Evolutionary conservation across 2,888 invertebrate genomes (phyloP), one percentile per base, ranked within the genome.

Genomic region (Argyresthia albistria): DNA sequence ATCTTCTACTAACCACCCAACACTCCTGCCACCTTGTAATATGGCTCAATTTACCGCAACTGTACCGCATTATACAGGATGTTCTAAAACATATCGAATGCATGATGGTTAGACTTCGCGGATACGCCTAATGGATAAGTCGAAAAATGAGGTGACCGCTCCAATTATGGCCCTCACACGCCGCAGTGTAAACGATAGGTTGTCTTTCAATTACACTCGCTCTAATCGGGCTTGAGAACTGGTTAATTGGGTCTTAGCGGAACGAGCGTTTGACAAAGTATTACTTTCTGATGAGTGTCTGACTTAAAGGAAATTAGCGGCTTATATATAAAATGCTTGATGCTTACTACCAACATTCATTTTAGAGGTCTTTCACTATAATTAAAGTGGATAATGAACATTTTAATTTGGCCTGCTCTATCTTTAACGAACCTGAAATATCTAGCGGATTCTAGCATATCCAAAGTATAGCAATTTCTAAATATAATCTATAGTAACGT

Each of bases 111-210:
- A 45, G 36, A 51, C 46, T 51, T 53, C 54, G 53, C 53, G 53
- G 39, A 12, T 51, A 52, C 35, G 12, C 58, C 59, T 76, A 74
- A 75, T 73, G 68, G 70, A 75, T 76, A 69, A 76, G 71, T 69
- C 67, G 58, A 62, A 60, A 60, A 70, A 67, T 70, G 62, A 70
- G 70, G 69, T 69, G 63, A 25, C 25, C 6, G 25, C 66, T 65
- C 70, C 71, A 76, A 75, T 75, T 75, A 74, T 58, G 65, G 65
- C 64, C 64, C 59, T 25, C 25, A 42, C 11, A 7, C 42, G 42
- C 10, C 1, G 42, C 12, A 42, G 4, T 42, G 42, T 12, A 42
- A 42, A 42, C 42, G 42, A 42, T 42, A 11, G 42, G 42, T 42
- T 42, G 42, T 42, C 12, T 42, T 42, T 42, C 42, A 42, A 42